Percentiles rank a stretch among this genome's conserved stretches.
phyloP scores from a whole-genome alignment of 2,888 invertebrate species.

The Scaptomyza reducta region DNA sequence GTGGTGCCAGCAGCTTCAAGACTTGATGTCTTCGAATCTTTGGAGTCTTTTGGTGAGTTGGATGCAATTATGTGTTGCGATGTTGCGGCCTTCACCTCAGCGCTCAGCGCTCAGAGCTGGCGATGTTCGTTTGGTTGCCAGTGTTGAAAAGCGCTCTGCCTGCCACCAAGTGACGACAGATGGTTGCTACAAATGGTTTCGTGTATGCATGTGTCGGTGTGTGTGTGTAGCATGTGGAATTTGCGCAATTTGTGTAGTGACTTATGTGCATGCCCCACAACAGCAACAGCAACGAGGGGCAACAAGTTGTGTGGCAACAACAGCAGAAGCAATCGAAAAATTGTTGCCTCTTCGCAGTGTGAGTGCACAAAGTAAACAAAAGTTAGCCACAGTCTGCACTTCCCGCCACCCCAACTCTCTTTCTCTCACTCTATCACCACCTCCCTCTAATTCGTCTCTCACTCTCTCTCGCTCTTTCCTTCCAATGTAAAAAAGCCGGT shows the following conservation, averaged over 20 bases:
- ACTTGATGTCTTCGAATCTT: constrained; percentile 7
- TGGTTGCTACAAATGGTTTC: constrained; percentile 26
- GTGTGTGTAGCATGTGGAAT: constrained; percentile 55
- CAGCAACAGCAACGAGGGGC: constrained; percentile 30
- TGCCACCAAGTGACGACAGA: constrained; percentile 63
- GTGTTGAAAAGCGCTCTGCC: constrained; percentile 55
- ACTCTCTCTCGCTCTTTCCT: constrained; percentile 2
- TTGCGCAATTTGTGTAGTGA: constrained; percentile 75
- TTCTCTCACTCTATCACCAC: neutral
- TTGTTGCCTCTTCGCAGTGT: constrained; percentile 27
- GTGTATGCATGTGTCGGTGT: constrained; percentile 4
- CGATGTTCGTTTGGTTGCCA: constrained; percentile 41
- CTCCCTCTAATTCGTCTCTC: too few relatives aligned
- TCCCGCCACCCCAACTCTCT: constrained; percentile 3
- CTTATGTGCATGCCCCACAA: constrained; percentile 70
- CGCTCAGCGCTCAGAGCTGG: neutral
- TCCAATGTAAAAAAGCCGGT: constrained; percentile 49
- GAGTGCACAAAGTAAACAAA: constrained; percentile 66
- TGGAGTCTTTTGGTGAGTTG: constrained; percentile 29
- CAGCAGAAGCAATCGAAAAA: constrained; percentile 31
- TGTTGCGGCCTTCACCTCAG: constrained; percentile 72
- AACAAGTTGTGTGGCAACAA: constrained; percentile 58
- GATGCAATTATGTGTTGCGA: constrained; percentile 53
- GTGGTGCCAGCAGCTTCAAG: neutral
- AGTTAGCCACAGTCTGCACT: constrained; percentile 20